Evolutionary conservation across 2,113 vertebrate genomes (phyloP).

Genomic region (Ivindomyrus marchei): DNA sequence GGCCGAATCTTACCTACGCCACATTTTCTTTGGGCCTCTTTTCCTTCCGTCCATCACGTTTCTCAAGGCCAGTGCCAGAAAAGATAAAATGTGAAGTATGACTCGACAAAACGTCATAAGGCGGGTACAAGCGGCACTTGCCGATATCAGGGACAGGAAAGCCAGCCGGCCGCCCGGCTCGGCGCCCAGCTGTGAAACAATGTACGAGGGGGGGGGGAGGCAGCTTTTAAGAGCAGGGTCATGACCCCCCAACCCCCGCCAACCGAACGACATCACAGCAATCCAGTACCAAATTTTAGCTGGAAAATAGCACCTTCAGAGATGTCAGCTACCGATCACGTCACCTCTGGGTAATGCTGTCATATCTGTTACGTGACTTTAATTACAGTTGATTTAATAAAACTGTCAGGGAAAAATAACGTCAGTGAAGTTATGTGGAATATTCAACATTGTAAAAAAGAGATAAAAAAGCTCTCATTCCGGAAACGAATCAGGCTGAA

Average conservation of each 20-base stretch:
- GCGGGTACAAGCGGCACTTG: constrained; percentile 13
- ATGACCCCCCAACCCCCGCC: background rate
- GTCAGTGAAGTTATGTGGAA: background rate
- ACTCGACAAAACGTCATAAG: constrained; percentile 34
- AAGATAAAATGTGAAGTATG: constrained; percentile 43
- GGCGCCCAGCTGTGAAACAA: background rate
- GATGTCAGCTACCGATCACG: background rate
- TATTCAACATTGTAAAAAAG: background rate
- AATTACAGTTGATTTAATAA: background rate
- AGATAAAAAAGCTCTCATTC: too few relatives aligned
- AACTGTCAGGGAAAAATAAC: background rate
- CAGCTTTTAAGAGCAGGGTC: background rate
- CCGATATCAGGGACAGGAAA: constrained; percentile 32
- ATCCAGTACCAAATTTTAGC: background rate
- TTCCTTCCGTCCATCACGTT: constrained; percentile 33
- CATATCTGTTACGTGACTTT: background rate
- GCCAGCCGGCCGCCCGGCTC: constrained; percentile 7
- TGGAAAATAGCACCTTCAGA: background rate
- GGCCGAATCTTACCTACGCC: background rate
- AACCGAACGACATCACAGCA: background rate
- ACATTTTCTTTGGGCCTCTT: constrained; percentile 23
- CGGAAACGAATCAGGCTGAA: background rate
- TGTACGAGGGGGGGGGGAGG: background rate
- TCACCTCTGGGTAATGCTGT: background rate
- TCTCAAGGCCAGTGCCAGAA: constrained; percentile 33